Base-by-base conservation (phyloP, 2,888 invertebrate genomes). In the Protophormia terraenovae region DNA sequence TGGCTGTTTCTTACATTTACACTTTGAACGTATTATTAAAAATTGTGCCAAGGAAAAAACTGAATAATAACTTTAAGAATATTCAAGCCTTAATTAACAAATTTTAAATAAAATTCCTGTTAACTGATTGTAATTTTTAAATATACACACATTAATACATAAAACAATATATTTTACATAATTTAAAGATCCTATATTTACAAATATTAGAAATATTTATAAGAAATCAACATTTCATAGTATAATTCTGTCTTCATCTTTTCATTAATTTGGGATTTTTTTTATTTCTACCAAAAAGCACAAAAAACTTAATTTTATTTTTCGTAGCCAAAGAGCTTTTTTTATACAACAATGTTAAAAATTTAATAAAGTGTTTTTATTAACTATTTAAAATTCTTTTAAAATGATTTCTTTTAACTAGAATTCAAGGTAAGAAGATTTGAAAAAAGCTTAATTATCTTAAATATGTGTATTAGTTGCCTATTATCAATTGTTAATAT, bases 21-120 rank as follows among this genome's bases (percentile, higher is more conserved):
- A 93, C 82, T 93, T 92, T 66, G 90, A 89, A 67, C 88, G 90
- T 41, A 88, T 93, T 27, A 90, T 93, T n/a, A 88, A 87, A 16
- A 91, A 89, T 47, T 92, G 92, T 86, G 89, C 89, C 19, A 89
- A 89, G 75, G 87, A 89, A 29, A 90, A 89, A 83, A 83, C 66
- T 8, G 88, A 89, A n/a, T 89, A 85, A 83, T 41, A 7, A 47
- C 24, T 14, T 19, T 45, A 14, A 27, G 38, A 69, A n/a, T n/a
- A n/a, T 3, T 8, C 14, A 12, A 22, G 8, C 50, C 14, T 29
- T 7, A 27, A 6, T n/a, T n/a, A 22, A 29, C 7, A 29, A 38
- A 27, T 32, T 60, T 24, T 27, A 71, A 50, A 29, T 19, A 0
- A 22, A 50, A 27, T 78, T 50, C 38, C 45, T 32, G 22, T 47